Evolutionary conservation across 2,888 invertebrate genomes (phyloP), one percentile per base, ranked within the genome.

Genomic region (Macrosiphum euphorbiae): DNA sequence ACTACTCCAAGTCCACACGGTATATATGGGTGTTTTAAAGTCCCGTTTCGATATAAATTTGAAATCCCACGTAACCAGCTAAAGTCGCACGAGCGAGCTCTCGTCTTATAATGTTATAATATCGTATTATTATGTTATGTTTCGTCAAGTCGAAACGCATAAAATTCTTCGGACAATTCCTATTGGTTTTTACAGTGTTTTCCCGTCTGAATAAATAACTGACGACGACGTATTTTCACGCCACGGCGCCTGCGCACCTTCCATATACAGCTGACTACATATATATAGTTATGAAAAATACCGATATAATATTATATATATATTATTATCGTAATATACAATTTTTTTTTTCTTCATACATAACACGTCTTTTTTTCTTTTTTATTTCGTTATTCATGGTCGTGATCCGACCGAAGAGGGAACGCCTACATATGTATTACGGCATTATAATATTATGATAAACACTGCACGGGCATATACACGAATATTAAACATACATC

Each of bases 361-460:
- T 92, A 61, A 87, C 26, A 61, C 16, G 41, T 16, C 11, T 58
- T 13, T 90, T 50, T 85, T 52, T n/a, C n/a, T n/a, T 50, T 52
- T 91, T 88, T n/a, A 52, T 78, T 90, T 86, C 50, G 20, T 41
- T 94, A 67, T 94, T 90, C 94, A 50, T 86, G 90, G 86, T 94
- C 90, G 86, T 94, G 94, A 90, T 90, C 86, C 47, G 47, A 58
- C 88, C 86, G 50, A 86, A 86, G 85, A 61, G 94, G 90, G 5
- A 90, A 94, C 94, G 94, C 94, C 94, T 44, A 94, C 94, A 50
- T 28, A 50, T 28, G 44, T 86, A 86, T 94, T 94, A 94, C 90
- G 50, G 94, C 94, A 94, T 90, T 85, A 84, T 88, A 88, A 47
- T 35, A n/a, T 58, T 61, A 35, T 58, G 58, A 44, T 89, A 84